Evolutionary conservation across 2,113 vertebrate species (phyloP), one percentile per base, ranked within the genome.

Genomic region (Lathamus discolor): DNA sequence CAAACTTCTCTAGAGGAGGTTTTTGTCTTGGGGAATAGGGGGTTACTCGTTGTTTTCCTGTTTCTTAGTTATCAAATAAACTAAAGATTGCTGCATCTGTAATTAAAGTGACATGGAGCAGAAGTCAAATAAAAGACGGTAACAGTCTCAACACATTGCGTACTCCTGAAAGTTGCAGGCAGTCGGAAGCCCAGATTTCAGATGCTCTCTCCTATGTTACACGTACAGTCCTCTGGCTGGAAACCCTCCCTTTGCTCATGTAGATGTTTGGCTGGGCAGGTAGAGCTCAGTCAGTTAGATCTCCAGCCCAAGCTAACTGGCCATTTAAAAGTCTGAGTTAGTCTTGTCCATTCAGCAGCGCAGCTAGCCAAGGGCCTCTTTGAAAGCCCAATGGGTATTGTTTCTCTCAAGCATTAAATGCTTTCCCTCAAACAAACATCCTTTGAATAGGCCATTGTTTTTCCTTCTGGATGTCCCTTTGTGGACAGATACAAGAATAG

Each of bases 391-490:
- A 25, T 44, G 61, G 74, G 80, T 89, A 88, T 95, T 92, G 95
- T 95, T 94, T 90, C 55, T 90, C 85, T 88, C 51, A 35, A 64
- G 64, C 63, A 86, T 78, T 90, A 93, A 93, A 75, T 90, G 73
- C 46, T 92, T 95, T 90, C 66, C 83, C 55, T 92, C 93, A 80
- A 51, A 92, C 73, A 93, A 86, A 89, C 48, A 51, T 80, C 37
- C 74, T 88, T 83, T 97, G 94, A 97, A 96, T 96, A 95, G 93
- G 62, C 84, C 51, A 96, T 97, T 96, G 92, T 95, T 64, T 90
- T 86, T 61, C 55, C 69, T 95, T 95, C 80, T 96, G 93, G 93
- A 84, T 93, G 76, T 77, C 61, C 39, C 69, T 88, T 92, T 90
- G 76, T 92, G 76, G 80, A 75, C 57, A 52, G 88, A 83, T 88